Percentiles rank a stretch among this genome's conserved stretches.
Conservation (phyloP, 2,888 invertebrate species). For the Ceraclea dissimilis region DNA sequence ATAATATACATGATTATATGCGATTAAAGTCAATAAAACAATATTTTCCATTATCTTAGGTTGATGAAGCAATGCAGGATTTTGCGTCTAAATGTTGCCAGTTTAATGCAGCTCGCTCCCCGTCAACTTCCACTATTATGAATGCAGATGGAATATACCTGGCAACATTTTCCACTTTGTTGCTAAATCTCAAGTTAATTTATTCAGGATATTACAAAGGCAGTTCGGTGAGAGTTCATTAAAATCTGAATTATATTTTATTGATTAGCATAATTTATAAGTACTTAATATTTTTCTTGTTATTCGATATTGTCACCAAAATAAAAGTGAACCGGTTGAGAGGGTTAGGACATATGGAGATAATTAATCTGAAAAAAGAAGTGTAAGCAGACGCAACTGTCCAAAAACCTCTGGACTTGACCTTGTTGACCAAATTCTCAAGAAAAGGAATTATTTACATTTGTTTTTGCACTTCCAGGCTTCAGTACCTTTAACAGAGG, state of each 20-base stretch:
- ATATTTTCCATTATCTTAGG: slow-evolving; percentile 34
- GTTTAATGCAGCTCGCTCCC: slow-evolving; percentile 56
- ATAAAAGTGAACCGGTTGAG: no score
- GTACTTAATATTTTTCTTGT: no score
- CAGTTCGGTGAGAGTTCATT: slow-evolving; percentile 37
- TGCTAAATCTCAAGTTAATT: slow-evolving; percentile 74
- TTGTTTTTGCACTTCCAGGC: slow-evolving; percentile 32
- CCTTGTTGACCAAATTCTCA: no score
- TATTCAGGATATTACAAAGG: slow-evolving; percentile 67
- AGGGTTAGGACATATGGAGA: no score
- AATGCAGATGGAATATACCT: slow-evolving; percentile 94
- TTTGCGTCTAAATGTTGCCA: slow-evolving; percentile 89
- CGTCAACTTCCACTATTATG: slow-evolving; percentile 67
- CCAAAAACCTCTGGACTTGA: no score
- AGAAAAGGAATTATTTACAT: no score
- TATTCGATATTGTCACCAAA: no score
- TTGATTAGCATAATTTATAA: neutral
- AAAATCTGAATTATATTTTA: neutral
- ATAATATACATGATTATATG: neutral
- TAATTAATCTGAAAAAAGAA: no score
- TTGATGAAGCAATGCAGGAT: slow-evolving; percentile 85
- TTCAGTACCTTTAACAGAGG: slow-evolving; percentile 61
- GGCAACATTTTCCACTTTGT: slow-evolving; percentile 78
- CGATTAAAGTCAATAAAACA: no score
- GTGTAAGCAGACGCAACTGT: no score